Evolutionary conservation across 30 jellyfish, hydroid and myxozoan species (phyloP).

Genomic region (Chrysaora quinquecirrha): DNA sequence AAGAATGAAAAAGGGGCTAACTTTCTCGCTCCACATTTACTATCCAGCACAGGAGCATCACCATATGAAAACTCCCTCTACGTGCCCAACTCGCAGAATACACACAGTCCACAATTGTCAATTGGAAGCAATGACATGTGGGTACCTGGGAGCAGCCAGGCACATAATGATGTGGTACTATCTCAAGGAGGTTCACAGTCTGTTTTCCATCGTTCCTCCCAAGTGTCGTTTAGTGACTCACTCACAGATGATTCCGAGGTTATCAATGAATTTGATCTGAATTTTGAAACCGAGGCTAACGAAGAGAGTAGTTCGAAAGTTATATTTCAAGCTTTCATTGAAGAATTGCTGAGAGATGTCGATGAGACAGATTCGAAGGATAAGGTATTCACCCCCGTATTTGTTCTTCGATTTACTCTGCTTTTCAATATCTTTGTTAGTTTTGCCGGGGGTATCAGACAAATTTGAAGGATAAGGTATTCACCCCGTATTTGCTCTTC

Average conservation of each 20-base stretch:
- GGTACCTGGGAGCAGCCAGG: slow-evolving; percentile 34
- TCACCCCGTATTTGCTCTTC: no score
- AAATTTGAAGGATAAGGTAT: no score
- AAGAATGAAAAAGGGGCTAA: not conserved
- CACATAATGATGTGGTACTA: not conserved
- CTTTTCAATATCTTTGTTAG: no score
- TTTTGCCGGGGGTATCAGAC: no score
- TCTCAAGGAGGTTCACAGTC: slow-evolving; percentile 35
- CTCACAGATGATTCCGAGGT: slow-evolving; percentile 61
- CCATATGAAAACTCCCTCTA: slow-evolving; percentile 8
- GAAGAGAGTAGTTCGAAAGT: not conserved
- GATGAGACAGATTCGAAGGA: not conserved
- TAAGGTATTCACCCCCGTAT: no score
- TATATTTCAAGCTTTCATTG: not conserved
- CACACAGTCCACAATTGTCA: slow-evolving; percentile 8
- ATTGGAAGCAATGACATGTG: not conserved
- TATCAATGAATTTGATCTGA: slow-evolving; percentile 40
- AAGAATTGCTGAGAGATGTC: not conserved
- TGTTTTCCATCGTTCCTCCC: slow-evolving; percentile 37
- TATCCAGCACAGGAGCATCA: no score
- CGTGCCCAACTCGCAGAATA: not conserved
- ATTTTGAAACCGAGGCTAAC: slow-evolving; percentile 20
- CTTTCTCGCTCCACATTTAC: not conserved
- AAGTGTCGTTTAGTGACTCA: slow-evolving; percentile 57
- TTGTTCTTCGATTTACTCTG: no score